Percentiles rank a stretch among this genome's conserved stretches.
These are phyloP conservation scores for Agrochola circellaris DNA, from an alignment of 2,888 invertebrate species.

Conservation along the genomic window DNA sequence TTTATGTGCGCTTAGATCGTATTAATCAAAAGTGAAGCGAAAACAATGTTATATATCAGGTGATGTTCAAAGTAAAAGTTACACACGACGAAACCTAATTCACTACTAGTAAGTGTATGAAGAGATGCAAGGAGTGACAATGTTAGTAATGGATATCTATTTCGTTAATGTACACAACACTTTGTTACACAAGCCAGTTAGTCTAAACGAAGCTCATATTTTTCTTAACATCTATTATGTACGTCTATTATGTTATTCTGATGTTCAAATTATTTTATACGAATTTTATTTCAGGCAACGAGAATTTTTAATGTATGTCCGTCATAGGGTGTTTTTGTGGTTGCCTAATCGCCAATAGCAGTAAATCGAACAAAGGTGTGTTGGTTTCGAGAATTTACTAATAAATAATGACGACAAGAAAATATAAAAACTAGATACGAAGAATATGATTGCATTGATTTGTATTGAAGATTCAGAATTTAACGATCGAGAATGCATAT, in stretches of 20 bases:
- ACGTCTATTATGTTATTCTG: constrained; percentile 74
- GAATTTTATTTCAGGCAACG: constrained; percentile 41
- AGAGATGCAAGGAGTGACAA: constrained; percentile 72
- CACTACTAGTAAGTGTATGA: constrained; percentile 64
- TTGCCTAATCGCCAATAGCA: constrained; percentile 36
- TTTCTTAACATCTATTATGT: constrained; percentile 88
- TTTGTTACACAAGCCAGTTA: constrained; percentile 88
- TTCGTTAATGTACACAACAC: constrained; percentile 84
- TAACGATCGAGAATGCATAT: constrained; percentile 44
- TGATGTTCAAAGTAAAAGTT: constrained; percentile 53
- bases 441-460: constrained; percentile 42
- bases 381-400: constrained; percentile 30
- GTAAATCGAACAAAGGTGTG: constrained; percentile 32
- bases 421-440: constrained; percentile 29
- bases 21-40: constrained; percentile 71
- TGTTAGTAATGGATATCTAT: constrained; percentile 74
- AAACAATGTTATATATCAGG: constrained; percentile 55
- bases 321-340: constrained; percentile 35
- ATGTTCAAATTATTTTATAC: constrained; percentile 60
- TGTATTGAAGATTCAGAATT: constrained; percentile 45
- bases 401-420: constrained; percentile 45
- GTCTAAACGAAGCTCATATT: constrained; percentile 90
- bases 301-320: constrained; percentile 30
- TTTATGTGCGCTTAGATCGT: constrained; percentile 86
- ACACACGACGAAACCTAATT: constrained; percentile 57